Conservation (phyloP, 2,888 invertebrate genomes). For the Liopterus haemorrhoidalis region DNA sequence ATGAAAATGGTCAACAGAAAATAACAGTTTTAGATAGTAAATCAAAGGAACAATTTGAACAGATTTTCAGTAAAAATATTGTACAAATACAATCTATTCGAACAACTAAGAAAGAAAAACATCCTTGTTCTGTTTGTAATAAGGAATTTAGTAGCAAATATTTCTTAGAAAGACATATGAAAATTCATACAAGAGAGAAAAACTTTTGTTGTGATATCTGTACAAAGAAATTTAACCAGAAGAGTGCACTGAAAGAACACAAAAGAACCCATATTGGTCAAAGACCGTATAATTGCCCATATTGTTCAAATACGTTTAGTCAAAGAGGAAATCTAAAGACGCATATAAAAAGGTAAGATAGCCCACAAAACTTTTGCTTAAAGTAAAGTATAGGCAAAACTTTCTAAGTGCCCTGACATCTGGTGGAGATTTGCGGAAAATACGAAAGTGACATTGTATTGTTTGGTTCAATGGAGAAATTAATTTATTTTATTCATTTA, state of each 20-base stretch:
- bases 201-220: constrained; percentile 55
- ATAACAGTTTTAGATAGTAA: constrained; percentile 17
- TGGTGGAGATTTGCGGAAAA: too few relatives aligned
- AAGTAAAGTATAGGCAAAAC: not conserved
- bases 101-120: constrained; percentile 24
- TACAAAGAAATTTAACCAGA: constrained; percentile 54
- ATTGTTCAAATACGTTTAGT: constrained; percentile 56
- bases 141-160: constrained; percentile 40
- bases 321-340: constrained; percentile 55
- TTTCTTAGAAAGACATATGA: constrained; percentile 40
- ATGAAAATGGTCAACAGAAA: too few relatives aligned
- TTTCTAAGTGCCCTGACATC: too few relatives aligned
- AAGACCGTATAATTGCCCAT: constrained; percentile 52
- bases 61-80: constrained; percentile 17
- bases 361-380: not conserved
- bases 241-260: constrained; percentile 56
- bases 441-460: too few relatives aligned
- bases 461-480: too few relatives aligned
- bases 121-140: constrained; percentile 40
- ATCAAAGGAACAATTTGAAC: constrained; percentile 16
- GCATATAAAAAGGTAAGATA: constrained; percentile 50
- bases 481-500: too few relatives aligned
- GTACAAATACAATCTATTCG: constrained; percentile 12
- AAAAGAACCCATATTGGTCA: constrained; percentile 53
- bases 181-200: constrained; percentile 53